Percentiles rank a stretch among this genome's conserved stretches.
phyloP scores from a whole-genome alignment of 1,140 invertebrate genomes.

The Philotrypesis tridentata region DNA sequence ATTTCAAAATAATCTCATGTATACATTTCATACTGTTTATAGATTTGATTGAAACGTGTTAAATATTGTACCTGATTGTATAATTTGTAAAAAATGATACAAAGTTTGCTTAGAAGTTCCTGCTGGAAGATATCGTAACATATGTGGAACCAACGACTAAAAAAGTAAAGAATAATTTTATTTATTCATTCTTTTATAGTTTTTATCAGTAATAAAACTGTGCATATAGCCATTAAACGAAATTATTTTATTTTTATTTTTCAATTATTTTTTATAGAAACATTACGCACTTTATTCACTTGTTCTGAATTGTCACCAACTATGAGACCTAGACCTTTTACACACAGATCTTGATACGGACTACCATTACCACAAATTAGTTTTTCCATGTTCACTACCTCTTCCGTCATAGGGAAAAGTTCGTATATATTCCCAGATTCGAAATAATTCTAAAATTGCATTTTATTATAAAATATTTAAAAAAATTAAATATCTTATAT shows the following conservation, averaged over 20 bases:
- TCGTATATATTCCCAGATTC: background rate
- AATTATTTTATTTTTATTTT: conserved; percentile 22
- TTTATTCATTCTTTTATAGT: background rate
- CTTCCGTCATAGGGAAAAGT: background rate
- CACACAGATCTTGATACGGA: conserved; percentile 72
- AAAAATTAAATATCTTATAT: too few relatives aligned
- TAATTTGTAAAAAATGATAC: conserved; percentile 68
- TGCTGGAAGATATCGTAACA: conserved; percentile 71
- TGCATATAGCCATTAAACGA: background rate
- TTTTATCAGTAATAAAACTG: too few relatives aligned
- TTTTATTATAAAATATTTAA: background rate
- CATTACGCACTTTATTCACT: conserved; percentile 69
- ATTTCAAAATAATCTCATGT: too few relatives aligned
- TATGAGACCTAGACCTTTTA: conserved; percentile 75
- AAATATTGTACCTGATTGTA: conserved; percentile 53
- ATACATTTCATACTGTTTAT: too few relatives aligned
- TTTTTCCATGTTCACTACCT: background rate
- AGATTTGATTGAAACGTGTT: too few relatives aligned
- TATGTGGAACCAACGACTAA: conserved; percentile 62
- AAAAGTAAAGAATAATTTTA: conserved; percentile 2
- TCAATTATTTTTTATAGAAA: background rate
- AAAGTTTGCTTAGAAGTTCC: conserved; percentile 76
- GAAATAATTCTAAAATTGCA: background rate
- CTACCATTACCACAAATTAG: conserved; percentile 55
- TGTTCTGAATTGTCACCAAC: conserved; percentile 73